These are phyloP conservation scores for Haliclystus octoradiatus DNA, from an alignment of 30 jellyfish, hydroid and myxozoan genomes.

Conservation along the genomic window DNA sequence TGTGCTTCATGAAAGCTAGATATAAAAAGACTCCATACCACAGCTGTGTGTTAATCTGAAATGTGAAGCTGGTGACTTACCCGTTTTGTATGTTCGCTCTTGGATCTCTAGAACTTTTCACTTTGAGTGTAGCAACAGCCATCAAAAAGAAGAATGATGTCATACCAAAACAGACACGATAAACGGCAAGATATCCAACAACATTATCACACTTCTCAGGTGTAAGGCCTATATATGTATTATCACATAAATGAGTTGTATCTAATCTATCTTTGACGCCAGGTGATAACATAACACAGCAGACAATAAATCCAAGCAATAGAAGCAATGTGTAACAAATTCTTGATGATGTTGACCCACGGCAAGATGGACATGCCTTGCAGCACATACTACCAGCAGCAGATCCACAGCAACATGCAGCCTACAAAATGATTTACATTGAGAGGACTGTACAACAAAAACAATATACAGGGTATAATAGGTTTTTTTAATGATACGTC, in stretches of 20 bases:
- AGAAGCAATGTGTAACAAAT: constrained; percentile 52
- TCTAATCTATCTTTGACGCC: constrained; percentile 67
- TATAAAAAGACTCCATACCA: no score
- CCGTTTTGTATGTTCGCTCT: constrained; percentile 82
- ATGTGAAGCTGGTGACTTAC: no score
- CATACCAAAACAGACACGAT: constrained; percentile 86
- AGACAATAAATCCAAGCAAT: constrained; percentile 61
- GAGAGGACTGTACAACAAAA: no score
- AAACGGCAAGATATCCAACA: constrained; percentile 88
- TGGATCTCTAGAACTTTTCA: constrained; percentile 64
- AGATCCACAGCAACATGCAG: constrained; percentile 87
- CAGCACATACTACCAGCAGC: constrained; percentile 93
- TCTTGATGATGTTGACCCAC: constrained; percentile 70
- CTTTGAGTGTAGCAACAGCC: constrained; percentile 57
- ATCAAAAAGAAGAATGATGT: constrained; percentile 67
- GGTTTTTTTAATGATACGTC: no score
- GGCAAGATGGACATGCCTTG: constrained; percentile 81
- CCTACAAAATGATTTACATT: constrained; percentile 32
- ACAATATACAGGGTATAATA: no score
- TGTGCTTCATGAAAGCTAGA: no score
- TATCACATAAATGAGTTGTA: constrained; percentile 64
- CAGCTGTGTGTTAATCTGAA: no score
- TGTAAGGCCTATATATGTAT: constrained; percentile 25
- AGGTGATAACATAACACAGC: constrained; percentile 85
- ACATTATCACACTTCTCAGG: constrained; percentile 57